Base-by-base conservation (phyloP, 2,113 vertebrate genomes). In the Lichenostomus cassidix region DNA sequence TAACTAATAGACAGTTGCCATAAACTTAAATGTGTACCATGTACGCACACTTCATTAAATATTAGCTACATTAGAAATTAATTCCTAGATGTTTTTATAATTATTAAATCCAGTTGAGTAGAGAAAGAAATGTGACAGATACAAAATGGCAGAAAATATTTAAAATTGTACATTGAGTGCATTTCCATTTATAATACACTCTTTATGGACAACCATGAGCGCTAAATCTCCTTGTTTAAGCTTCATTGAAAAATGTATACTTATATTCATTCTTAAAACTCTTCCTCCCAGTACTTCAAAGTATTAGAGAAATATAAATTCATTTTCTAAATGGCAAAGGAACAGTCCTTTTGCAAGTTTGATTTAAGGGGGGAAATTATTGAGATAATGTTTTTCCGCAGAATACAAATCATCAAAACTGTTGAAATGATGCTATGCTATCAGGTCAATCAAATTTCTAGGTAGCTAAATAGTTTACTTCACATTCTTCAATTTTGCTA, bases 401-500 rank as follows among this genome's bases (percentile, higher is more conserved):
- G 18, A 88, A 35, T 47, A 6, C 50, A 80, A 63, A 58, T 89
- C 60, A 65, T 56, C 46, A 88, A 94, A 94, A 77, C 78, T 80
- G 42, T 59, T 92, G 41, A 89, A 94, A 93, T 78, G 33, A 62
- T 87, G 75, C 28, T 94, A 33, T 79, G 63, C 83, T 33, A 22
- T 87, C 49, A 87, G 71, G 47, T 83, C 59, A 94, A 74, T 85
- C 60, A 94, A 90, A 89, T 47, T 55, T 53, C 78, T 89, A 71
- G 17, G 42, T 65, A 71, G 50, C 50, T 91, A 73, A 94, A 58
- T 3, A 49, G 60, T 64, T 82, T 70, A 71, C 42, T 80, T 87
- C 25, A 85, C 37, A 77, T 79, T 74, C 69, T 67, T 92, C n/a
- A 65, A 10, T 75, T 97, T 55, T 76, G 29, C 35, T 96, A 90